Base-by-base conservation (phyloP, 2,888 invertebrate genomes). In the Neoitamus cyanurus region DNA sequence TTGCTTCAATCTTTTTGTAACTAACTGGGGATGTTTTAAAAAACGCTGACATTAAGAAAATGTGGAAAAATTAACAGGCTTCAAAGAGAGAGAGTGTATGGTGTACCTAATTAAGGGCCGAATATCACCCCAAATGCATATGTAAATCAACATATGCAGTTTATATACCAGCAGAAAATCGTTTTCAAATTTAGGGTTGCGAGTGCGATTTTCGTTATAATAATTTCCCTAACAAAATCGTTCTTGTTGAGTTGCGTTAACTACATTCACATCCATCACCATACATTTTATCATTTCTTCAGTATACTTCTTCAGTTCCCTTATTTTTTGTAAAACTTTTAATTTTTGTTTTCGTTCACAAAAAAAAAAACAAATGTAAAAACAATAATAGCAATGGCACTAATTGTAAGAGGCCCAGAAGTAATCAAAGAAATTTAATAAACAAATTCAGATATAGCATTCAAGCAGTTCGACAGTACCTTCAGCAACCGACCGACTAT, bases 401-500 rank as follows among this genome's bases (percentile, higher is more conserved):
- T 58, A 58, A 58, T n/a, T n/a, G n/a, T n/a, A n/a, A 37, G 9
- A 58, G 58, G 15, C 58, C 58, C 13, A 37, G 34, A 73, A 73
- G 36, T 73, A 34, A 73, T 73, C n/a, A 73, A 73, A 73, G 36
- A 73, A 77, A 77, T 28, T 25, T 77, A 77, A 77, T 77, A 77
- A 77, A 77, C 15, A 77, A 87, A 86, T 88, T 87, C 88, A 91
- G 91, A 90, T 91, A 90, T 89, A 90, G 89, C 70, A 70, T 83
- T 75, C 87, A 86, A 83, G 85, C 83, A 70, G 36, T 86, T 88
- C 90, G 90, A 88, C 91, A 90, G 88, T 91, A 90, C 88, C 90
- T 90, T 88, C 89, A 89, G 89, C 90, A 90, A 89, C 88, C 90
- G 87, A 91, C 89, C 88, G 90, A 91, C 88, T 89, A 89, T 87